Evolutionary conservation across 2,888 invertebrate species (phyloP), one percentile per base, ranked within the genome.

Genomic region (Drosophila mercatorum): DNA sequence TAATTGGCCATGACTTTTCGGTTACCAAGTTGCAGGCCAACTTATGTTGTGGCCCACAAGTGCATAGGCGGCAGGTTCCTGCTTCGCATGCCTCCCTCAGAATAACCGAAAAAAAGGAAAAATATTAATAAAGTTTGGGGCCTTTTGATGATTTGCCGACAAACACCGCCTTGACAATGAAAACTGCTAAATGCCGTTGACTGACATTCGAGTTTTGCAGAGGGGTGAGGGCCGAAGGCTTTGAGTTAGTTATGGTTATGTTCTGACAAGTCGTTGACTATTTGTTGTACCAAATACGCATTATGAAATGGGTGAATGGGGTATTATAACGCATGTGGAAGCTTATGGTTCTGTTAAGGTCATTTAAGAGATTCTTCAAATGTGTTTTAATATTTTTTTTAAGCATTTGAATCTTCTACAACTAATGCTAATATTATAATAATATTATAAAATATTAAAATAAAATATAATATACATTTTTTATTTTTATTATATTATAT

Each of bases 1-100:
- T 87, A 87, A 87, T 87, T 87, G 86, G 88, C 77, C 86, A 75
- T 87, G 90, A 89, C 88, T 87, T 78, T 85, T 41, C 76, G 88
- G 84, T 77, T 84, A 84, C 80, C 73, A 75, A 76, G 79, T 75
- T 78, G 55, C 62, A 34, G 38, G 51, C 28, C 28, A 60, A 53
- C 44, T 44, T 56, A 46, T 46, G 40, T 34, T 53, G 43, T 41
- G 40, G 49, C 72, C 55, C 12, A 63, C 40, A 47, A 60, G 56
- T 68, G 57, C 75, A 64, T 63, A 43, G 34, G 26, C 43, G 28
- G 26, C 43, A 31, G 36, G 14, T 22, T 43, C 36, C 56, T 43
- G 60, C 76, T 55, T 69, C 64, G 68, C 59, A 62, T 17, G 14
- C 57, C 41, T 28, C 55, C 17, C 49, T 5, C 31, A 28, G 10